Evolutionary conservation across 1,140 invertebrate genomes (phyloP).

Genomic region (Drosophila pruinosa): DNA sequence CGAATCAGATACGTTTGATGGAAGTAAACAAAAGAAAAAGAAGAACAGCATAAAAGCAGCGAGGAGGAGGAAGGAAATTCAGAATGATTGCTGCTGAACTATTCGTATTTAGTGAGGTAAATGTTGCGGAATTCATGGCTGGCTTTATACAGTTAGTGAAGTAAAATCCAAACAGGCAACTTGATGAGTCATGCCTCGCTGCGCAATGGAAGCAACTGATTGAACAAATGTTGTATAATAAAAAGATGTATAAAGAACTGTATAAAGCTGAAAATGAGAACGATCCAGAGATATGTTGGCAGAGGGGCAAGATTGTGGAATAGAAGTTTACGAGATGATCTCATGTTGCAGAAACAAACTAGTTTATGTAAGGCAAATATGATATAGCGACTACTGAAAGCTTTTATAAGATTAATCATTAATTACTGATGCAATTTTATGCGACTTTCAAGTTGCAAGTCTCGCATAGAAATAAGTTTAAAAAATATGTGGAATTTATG

Average conservation of each 20-base stretch:
- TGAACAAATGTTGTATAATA: conserved; percentile 8
- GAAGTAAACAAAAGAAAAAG: conserved; percentile 33
- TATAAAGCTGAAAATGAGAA: conserved; percentile 1
- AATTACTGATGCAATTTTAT: background rate
- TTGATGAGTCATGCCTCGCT: conserved; percentile 40
- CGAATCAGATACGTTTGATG: conserved; percentile 28
- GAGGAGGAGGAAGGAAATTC: background rate
- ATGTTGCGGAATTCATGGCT: conserved; percentile 41
- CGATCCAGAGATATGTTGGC: background rate
- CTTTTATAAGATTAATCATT: background rate
- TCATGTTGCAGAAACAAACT: background rate
- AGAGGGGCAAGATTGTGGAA: background rate
- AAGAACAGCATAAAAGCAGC: background rate
- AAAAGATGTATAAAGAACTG: background rate
- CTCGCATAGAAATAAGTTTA: background rate
- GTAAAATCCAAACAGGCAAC: conserved; percentile 1
- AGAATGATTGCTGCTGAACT: background rate
- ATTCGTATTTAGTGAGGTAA: background rate
- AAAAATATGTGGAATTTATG: background rate
- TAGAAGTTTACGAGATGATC: background rate
- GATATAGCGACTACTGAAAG: no score
- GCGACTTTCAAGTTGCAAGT: background rate
- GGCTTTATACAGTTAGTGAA: conserved; percentile 38
- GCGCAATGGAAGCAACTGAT: background rate
- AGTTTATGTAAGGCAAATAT: background rate